phyloP scores from a whole-genome alignment of 2,113 vertebrate species.

The Tichodroma muraria region DNA sequence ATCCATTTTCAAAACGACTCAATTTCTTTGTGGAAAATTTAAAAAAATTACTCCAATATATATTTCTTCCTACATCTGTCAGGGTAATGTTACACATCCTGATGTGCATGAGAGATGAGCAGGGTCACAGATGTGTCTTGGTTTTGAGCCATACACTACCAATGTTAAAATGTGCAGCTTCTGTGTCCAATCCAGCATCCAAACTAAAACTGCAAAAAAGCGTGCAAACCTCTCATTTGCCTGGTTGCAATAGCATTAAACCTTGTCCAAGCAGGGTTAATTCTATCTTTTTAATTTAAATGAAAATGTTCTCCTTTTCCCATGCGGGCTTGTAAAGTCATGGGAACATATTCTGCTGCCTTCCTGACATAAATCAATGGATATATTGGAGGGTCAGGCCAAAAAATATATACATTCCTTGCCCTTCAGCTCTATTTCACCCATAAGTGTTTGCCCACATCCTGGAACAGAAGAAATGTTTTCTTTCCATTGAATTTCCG shows the following conservation, averaged over 20 bases:
- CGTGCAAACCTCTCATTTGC: neutral
- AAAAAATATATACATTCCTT: slow-evolving; percentile 38
- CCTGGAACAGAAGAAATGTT: slow-evolving; percentile 25
- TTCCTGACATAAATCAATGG: slow-evolving; percentile 45
- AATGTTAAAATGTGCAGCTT: neutral
- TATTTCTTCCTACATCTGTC: slow-evolving; percentile 21
- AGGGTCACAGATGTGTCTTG: neutral
- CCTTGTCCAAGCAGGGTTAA: neutral
- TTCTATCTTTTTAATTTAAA: slow-evolving; percentile 3
- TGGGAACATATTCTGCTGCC: slow-evolving; percentile 25
- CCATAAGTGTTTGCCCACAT: slow-evolving; percentile 17
- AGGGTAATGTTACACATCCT: neutral
- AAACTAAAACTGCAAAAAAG: neutral
- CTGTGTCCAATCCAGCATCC: neutral
- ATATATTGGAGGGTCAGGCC: slow-evolving; percentile 9
- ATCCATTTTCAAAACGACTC: neutral
- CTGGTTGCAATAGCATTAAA: neutral
- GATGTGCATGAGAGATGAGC: neutral
- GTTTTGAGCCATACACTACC: neutral
- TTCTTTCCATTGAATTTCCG: slow-evolving; percentile 31
- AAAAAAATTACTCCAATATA: neutral
- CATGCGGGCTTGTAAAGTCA: neutral
- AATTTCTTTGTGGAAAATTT: neutral
- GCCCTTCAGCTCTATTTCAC: slow-evolving; percentile 36
- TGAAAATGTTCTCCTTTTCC: slow-evolving; percentile 24